Evolutionary conservation across 2,797 vertebrate genomes (phyloP), one percentile per base, ranked within the genome.

Genomic region (Tenualosa ilisha): DNA sequence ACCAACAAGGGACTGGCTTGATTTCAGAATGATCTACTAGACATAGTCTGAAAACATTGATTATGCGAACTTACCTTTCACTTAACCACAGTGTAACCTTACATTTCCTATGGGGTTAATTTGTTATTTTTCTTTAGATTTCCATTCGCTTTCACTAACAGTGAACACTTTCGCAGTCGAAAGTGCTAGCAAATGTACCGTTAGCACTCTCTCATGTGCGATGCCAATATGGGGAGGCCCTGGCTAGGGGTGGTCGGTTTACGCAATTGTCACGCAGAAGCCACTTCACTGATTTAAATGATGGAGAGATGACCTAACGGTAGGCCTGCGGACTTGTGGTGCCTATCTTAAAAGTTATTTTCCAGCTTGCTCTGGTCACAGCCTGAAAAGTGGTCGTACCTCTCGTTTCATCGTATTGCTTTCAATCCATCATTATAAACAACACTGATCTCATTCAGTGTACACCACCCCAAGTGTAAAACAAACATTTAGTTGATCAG

Each of bases 31-130:
- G 37, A 22, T 79, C 2, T 40, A 43, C 72, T 79, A 79, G 15
- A 46, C 17, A 79, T 43, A 40, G 40, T 43, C 37, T 46, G 17
- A 79, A 20, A 22, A 79, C 5, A 22, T 43, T 81, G 37, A 59
- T 43, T 26, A 9, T 37, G 15, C 22, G 50, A 1, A 1, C 86
- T 40, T 93, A 95, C 94, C 94, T 92, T 89, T 91, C 12, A 82
- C 81, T 61, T 84, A 86, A 3, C 85, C 84, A 17, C 65, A n/a
- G 82, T 93, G 91, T 92, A 90, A 93, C 94, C 94, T 95, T 63
- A 86, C 91, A 88, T 65, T 13, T 50, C 53, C 37, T 84, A 2
- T 68, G 13, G 61, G 13, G 51, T 6, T 12, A 24, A 50, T 79
- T 51, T 15, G 82, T 63, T 68, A 37, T 59, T n/a, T 43, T 22